Evolutionary conservation across 2,113 vertebrate species (phyloP).

Genomic region (Tetrax tetrax): DNA sequence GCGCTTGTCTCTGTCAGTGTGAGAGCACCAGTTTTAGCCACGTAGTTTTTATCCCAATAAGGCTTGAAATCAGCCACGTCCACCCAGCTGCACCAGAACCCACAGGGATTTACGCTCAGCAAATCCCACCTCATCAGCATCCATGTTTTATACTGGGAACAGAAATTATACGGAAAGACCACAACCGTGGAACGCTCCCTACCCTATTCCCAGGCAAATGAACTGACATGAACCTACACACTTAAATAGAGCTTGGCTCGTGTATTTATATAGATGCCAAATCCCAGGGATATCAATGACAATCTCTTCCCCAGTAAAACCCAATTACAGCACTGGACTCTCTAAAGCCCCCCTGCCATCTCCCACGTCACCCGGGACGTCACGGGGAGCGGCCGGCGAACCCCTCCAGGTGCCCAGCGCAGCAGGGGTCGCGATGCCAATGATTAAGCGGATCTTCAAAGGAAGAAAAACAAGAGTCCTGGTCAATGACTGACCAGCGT

Average conservation of each 20-base stretch:
- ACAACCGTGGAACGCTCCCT: not conserved
- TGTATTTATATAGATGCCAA: slow-evolving; percentile 57
- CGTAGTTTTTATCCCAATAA: rapidly evolving
- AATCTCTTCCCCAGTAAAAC: slow-evolving; percentile 59
- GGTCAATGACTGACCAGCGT: slow-evolving; percentile 57
- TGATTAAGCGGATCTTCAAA: slow-evolving; percentile 50
- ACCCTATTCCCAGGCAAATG: slow-evolving; percentile 14
- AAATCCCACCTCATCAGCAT: not conserved
- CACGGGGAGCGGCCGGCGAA: not conserved
- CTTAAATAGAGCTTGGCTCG: slow-evolving; percentile 18
- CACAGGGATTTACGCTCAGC: not conserved
- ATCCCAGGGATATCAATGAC: slow-evolving; percentile 65
- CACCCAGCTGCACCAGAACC: not conserved
- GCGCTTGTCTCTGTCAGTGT: not conserved
- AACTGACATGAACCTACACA: slow-evolving; percentile 17
- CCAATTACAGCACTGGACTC: slow-evolving; percentile 17
- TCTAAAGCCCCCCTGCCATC: not conserved
- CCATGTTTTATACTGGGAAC: not conserved
- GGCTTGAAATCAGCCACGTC: not conserved
- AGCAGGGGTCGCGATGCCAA: not conserved
- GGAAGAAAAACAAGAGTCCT: slow-evolving; percentile 44
- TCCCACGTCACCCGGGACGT: rapidly evolving
- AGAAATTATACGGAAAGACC: not conserved
- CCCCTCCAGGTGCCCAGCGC: not conserved
- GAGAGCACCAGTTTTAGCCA: not conserved